These are phyloP conservation scores for Gasteruption jaculator DNA, from an alignment of 2,888 invertebrate genomes.

Conservation along the genomic window DNA sequence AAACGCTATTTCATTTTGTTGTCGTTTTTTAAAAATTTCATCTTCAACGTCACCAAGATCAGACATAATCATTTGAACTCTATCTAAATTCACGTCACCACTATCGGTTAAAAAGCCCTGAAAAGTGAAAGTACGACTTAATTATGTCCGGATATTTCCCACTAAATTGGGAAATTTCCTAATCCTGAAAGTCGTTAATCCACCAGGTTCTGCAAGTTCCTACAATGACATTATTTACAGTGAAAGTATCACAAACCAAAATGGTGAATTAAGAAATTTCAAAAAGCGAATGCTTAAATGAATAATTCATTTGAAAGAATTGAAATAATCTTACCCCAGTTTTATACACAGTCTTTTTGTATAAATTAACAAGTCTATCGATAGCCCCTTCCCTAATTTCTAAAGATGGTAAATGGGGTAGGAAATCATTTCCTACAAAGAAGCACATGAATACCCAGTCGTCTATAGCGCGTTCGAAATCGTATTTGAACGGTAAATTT, in stretches of 20 bases:
- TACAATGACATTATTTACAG: no score
- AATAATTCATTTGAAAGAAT: constrained; percentile 12
- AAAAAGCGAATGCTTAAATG: constrained; percentile 3
- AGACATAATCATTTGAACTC: constrained; percentile 92
- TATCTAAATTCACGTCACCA: constrained; percentile 86
- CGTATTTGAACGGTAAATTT: constrained; percentile 88
- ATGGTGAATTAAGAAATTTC: no score
- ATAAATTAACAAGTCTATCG: constrained; percentile 85
- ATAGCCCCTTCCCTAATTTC: constrained; percentile 98
- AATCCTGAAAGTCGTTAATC: neutral
- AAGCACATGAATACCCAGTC: constrained; percentile 99
- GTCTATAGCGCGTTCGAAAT: constrained; percentile 92
- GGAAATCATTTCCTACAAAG: constrained; percentile 98
- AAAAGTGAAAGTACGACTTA: constrained; percentile 24
- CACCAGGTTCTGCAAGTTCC: no score
- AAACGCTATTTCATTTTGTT: constrained; percentile 80
- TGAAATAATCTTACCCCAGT: constrained; percentile 64
- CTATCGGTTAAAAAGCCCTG: constrained; percentile 93
- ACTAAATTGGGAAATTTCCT: neutral
- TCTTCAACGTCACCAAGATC: constrained; percentile 94
- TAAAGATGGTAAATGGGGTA: constrained; percentile 95
- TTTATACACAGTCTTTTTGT: constrained; percentile 91
- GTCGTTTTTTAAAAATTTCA: constrained; percentile 91
- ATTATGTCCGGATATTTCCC: neutral
- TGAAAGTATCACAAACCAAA: no score